These are phyloP conservation scores for Aplysina aerophoba DNA, from an alignment of 37 sponge, comb jelly and placozoan genomes.

Conservation along the genomic window DNA sequence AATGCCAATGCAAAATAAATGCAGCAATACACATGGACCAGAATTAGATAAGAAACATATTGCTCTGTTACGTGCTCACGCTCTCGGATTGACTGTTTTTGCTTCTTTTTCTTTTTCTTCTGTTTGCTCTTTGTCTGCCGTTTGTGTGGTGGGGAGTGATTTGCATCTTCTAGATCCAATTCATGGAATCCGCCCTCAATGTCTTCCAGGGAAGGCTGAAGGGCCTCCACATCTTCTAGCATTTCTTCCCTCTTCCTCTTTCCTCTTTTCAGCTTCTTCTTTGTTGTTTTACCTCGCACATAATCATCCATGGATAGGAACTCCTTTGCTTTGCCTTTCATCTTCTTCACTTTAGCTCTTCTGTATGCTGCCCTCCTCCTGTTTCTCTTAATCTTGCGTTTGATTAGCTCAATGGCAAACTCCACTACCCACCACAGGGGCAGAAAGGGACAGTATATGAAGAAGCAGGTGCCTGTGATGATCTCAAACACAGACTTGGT, in stretches of 20 bases:
- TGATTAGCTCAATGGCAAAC: conserved; percentile 27
- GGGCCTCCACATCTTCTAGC: conserved; percentile 17
- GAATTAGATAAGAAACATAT: too few relatives aligned
- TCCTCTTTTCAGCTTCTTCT: conserved; percentile 1
- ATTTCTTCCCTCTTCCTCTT: conserved; percentile 28
- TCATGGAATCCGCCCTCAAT: too few relatives aligned
- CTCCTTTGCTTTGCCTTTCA: conserved; percentile 27
- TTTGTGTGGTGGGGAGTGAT: too few relatives aligned
- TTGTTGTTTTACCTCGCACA: conserved; percentile 53
- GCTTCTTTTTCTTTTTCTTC: too few relatives aligned
- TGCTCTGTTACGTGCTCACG: too few relatives aligned
- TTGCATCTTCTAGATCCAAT: too few relatives aligned
- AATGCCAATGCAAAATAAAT: too few relatives aligned
- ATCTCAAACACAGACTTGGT: conserved; percentile 54
- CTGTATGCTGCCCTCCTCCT: conserved; percentile 47
- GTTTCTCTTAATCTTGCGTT: conserved; percentile 34
- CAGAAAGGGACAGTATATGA: conserved; percentile 81
- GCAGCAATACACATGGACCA: too few relatives aligned
- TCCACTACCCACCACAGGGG: conserved; percentile 79
- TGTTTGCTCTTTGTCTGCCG: too few relatives aligned
- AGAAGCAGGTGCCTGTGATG: conserved; percentile 69
- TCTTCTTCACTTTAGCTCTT: conserved; percentile 39
- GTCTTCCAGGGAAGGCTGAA: too few relatives aligned
- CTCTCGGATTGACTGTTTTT: too few relatives aligned
- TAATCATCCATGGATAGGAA: conserved; percentile 72